A percentile compares a stretch with the other conserved stretches of the same genome.
phyloP scores from a whole-genome alignment of 2,888 invertebrate genomes.

The Phalera bucephala region DNA sequence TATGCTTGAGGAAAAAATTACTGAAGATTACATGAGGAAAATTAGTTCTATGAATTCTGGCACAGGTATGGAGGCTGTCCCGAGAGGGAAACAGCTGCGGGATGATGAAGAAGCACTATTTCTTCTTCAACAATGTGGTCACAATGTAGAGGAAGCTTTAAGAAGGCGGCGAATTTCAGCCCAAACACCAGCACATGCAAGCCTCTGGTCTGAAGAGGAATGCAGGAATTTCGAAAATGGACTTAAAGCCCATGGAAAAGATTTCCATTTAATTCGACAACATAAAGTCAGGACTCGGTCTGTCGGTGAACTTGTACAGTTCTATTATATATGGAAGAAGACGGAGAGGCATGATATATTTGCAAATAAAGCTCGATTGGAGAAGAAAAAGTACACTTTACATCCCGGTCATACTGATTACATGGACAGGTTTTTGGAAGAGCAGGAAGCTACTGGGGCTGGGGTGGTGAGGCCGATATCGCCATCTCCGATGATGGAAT shows the following conservation, averaged over 20 bases:
- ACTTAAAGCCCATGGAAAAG: slow-evolving; percentile 96
- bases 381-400: slow-evolving; percentile 95
- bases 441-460: slow-evolving; percentile 90
- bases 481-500: slow-evolving; percentile 85
- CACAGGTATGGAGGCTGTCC: slow-evolving; percentile 80
- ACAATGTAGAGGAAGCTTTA: slow-evolving; percentile 96
- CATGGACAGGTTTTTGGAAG: slow-evolving; percentile 96
- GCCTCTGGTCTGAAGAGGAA: slow-evolving; percentile 98
- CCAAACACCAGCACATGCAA: slow-evolving; percentile 87
- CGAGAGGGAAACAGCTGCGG: slow-evolving; percentile 89
- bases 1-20: slow-evolving; percentile 86
- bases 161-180: slow-evolving; percentile 90
- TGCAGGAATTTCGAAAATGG: slow-evolving; percentile 98
- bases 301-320: slow-evolving; percentile 98
- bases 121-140: slow-evolving; percentile 95
- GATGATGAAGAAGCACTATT: slow-evolving; percentile 96
- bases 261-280: slow-evolving; percentile 96
- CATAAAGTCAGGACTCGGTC: slow-evolving; percentile 97
- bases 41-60: slow-evolving; percentile 75
- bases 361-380: slow-evolving; percentile 93
- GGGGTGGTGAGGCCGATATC: slow-evolving; percentile 81
- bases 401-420: slow-evolving; percentile 97
- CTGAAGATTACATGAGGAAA: slow-evolving; percentile 91
- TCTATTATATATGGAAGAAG: slow-evolving; percentile 99
- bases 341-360: slow-evolving; percentile 97